Base-by-base conservation (phyloP, 1,140 invertebrate genomes). In the Apis florea region DNA sequence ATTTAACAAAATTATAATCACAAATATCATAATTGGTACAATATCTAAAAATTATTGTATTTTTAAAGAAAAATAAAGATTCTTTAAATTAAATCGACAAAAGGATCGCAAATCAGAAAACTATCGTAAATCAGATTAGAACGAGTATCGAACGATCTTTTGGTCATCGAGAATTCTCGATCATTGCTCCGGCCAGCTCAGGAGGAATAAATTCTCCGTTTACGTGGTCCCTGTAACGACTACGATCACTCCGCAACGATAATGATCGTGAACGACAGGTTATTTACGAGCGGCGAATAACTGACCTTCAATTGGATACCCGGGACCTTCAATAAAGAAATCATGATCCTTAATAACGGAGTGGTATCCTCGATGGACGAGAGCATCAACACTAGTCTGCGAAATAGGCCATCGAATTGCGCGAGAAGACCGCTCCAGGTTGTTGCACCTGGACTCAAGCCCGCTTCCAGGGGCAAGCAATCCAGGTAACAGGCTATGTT, bases 401-500 rank as follows among this genome's bases (percentile, higher is more conserved):
- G 95, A 91, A 99, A 97, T 83, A 99, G 95, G 21, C 95, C 95
- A 85, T 99, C 99, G 70, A 96, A 94, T 90, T 97, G 96, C 58
- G 96, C 93, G 68, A 99, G 95, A 6, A 99, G 96, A 40, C 96
- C 95, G 78, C 95, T 95, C 96, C 98, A 99, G 31, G 96, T 95
- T 1, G 94, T 91, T 21, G 95, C 94, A 47, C 94, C 95, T 61
- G 96, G 94, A 1, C 96, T 96, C 24, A 97, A 94, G 19, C 96
- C 95, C 8, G 96, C 96, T 91, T 99, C 98, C 79, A 98, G 93
- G 9, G 98, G 96, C 56, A 99, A 94, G 93, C 97, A 98, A 89
- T 98, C 98, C 90, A 99, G 95, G 93, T 99, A 99, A 89, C 96
- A 97, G 3, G 98, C 96, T 87, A 99, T 96, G 93, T 99, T 99